Evolutionary conservation across 2,797 vertebrate species (phyloP).

Genomic region (Rhabdomys pumilio): DNA sequence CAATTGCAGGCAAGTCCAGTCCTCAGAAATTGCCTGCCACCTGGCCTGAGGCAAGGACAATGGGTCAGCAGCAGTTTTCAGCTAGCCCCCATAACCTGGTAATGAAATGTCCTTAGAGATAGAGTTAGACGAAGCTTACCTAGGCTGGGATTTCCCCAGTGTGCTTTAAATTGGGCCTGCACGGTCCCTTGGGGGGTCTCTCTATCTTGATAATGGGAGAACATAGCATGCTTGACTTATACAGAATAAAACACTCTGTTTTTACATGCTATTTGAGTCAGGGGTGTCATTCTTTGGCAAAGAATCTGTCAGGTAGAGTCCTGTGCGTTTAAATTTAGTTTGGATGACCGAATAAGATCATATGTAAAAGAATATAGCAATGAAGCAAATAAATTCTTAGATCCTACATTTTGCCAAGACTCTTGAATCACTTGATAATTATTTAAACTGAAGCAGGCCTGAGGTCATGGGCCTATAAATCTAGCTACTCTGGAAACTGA

Average conservation of each 20-base stretch:
- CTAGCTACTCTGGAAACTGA: background rate
- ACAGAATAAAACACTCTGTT: background rate
- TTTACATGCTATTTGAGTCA: background rate
- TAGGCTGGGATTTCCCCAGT: background rate
- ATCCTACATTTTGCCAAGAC: background rate
- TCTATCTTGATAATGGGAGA: background rate
- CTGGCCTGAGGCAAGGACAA: background rate
- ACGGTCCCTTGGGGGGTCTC: background rate
- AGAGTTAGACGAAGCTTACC: background rate
- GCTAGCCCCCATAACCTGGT: background rate
- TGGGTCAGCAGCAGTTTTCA: background rate
- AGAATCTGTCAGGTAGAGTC: background rate
- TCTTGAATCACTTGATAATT: conserved; percentile 17
- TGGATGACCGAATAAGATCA: background rate
- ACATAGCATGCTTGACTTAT: background rate
- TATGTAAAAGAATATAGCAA: background rate
- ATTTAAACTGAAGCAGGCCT: background rate
- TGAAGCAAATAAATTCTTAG: background rate
- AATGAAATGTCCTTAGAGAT: background rate
- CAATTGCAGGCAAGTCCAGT: background rate
- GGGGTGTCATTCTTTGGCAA: background rate
- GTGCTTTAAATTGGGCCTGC: background rate
- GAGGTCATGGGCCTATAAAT: background rate
- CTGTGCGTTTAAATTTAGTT: background rate
- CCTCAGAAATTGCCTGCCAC: background rate